phyloP scores from a whole-genome alignment of 2,797 vertebrate species.

The Erethizon dorsatum region DNA sequence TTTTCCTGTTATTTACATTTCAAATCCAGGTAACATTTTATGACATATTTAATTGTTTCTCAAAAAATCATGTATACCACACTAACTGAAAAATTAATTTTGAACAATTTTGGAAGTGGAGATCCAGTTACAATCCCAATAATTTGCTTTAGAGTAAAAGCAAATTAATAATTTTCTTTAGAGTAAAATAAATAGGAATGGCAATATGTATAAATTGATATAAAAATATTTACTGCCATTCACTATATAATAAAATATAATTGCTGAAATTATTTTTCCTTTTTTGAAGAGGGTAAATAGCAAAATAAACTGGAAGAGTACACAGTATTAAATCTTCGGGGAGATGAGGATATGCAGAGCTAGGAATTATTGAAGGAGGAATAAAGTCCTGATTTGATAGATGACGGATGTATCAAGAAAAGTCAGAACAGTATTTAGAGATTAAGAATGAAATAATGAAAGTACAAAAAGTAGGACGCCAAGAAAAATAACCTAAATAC shows the following conservation, averaged over 20 bases:
- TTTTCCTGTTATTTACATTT: not conserved
- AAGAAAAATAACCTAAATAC: not conserved
- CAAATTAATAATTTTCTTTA: not conserved
- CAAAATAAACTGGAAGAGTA: not conserved
- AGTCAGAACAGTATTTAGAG: not conserved
- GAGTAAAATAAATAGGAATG: not conserved
- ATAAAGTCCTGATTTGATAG: not conserved
- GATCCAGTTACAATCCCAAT: not conserved
- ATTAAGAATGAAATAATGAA: slow-evolving; percentile 25
- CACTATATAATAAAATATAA: not conserved
- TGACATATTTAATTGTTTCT: not conserved
- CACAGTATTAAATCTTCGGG: not conserved
- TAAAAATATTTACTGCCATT: slow-evolving; percentile 34
- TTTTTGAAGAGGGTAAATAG: not conserved
- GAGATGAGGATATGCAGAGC: not conserved
- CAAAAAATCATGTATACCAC: not conserved
- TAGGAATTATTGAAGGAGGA: not conserved
- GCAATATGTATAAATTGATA: not conserved
- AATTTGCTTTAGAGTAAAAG: not conserved
- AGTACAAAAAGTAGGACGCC: not conserved
- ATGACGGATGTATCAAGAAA: not conserved
- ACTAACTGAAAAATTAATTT: slow-evolving; percentile 8
- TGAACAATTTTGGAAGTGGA: not conserved
- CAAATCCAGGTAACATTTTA: not conserved
- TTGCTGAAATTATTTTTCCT: not conserved